These are phyloP conservation scores for Chionis minor DNA, from an alignment of 2,113 vertebrate species.

Conservation along the genomic window DNA sequence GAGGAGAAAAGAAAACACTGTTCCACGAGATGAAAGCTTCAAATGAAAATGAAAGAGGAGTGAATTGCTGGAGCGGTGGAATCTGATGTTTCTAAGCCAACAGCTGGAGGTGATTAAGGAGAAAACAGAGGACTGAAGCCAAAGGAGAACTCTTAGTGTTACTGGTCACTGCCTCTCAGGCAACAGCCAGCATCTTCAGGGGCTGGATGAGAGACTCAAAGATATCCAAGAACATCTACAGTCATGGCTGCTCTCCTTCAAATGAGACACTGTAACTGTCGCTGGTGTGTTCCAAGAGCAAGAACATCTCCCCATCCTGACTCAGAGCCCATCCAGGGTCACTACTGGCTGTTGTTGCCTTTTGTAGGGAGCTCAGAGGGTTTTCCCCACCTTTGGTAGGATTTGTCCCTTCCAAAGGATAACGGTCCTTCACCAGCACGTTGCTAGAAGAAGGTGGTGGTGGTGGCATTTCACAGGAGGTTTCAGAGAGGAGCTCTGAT, in stretches of 20 bases:
- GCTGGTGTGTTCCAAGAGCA: not conserved
- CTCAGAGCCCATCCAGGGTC: not conserved
- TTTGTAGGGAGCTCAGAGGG: not conserved
- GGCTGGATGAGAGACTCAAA: not conserved
- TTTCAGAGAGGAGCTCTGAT: not conserved
- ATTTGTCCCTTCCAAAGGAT: not conserved
- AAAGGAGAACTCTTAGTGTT: not conserved
- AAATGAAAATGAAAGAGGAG: not conserved
- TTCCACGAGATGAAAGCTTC: not conserved
- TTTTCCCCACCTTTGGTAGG: not conserved
- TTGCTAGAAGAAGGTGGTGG: accelerated
- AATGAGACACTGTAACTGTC: not conserved
- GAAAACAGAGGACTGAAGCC: not conserved
- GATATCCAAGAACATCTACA: not conserved
- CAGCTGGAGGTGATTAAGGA: not conserved
- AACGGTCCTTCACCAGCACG: too few species aligned
- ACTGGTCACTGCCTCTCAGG: not conserved
- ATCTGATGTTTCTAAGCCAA: not conserved
- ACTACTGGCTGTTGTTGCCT: not conserved
- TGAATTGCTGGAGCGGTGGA: not conserved
- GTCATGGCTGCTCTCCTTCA: not conserved
- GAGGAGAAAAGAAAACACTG: not conserved
- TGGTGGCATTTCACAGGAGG: not conserved
- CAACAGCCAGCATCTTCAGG: not conserved
- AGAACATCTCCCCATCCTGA: not conserved